Evolutionary conservation across 2,888 invertebrate genomes (phyloP).

Genomic region (Polia nebulosa): DNA sequence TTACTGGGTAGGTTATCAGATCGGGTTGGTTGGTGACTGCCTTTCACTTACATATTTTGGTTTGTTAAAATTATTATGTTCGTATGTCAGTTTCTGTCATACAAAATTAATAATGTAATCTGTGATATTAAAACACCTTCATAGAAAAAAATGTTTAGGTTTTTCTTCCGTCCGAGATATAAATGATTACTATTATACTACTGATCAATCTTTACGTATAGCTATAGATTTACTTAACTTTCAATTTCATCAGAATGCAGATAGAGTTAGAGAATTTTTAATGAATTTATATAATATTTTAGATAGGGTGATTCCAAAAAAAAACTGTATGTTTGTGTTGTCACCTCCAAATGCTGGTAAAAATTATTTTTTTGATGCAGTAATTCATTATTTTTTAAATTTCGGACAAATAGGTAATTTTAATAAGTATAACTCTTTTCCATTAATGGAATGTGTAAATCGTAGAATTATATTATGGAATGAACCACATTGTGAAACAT

Average conservation of each 20-base stretch:
- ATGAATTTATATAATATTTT: slow-evolving; percentile 22
- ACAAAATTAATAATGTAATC: too few relatives aligned
- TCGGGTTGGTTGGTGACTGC: too few relatives aligned
- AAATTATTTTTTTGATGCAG: slow-evolving; percentile 44
- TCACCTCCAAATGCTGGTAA: slow-evolving; percentile 39
- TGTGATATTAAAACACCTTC: too few relatives aligned
- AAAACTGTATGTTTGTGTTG: slow-evolving; percentile 36
- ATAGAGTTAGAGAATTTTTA: slow-evolving; percentile 18
- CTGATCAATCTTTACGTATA: slow-evolving; percentile 6
- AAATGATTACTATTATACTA: slow-evolving; percentile 42
- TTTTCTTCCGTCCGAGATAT: slow-evolving; percentile 34
- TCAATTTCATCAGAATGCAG: not conserved
- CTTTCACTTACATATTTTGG: too few relatives aligned
- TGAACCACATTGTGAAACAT: slow-evolving; percentile 35
- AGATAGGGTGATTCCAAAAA: slow-evolving; percentile 39
- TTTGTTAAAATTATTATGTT: too few relatives aligned
- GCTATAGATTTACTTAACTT: not conserved
- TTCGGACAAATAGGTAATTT: slow-evolving; percentile 43
- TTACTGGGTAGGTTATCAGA: not conserved
- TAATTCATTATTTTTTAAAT: slow-evolving; percentile 34
- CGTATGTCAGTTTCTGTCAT: too few relatives aligned
- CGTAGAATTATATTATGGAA: slow-evolving; percentile 33
- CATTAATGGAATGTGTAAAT: slow-evolving; percentile 35
- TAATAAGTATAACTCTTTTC: slow-evolving; percentile 34
- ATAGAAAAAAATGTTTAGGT: too few relatives aligned